A percentile compares a stretch with the other conserved stretches of the same genome.
Evolutionary conservation across 1,140 invertebrate genomes (phyloP).

Genomic region (Mizuhopecten yessoensis): DNA sequence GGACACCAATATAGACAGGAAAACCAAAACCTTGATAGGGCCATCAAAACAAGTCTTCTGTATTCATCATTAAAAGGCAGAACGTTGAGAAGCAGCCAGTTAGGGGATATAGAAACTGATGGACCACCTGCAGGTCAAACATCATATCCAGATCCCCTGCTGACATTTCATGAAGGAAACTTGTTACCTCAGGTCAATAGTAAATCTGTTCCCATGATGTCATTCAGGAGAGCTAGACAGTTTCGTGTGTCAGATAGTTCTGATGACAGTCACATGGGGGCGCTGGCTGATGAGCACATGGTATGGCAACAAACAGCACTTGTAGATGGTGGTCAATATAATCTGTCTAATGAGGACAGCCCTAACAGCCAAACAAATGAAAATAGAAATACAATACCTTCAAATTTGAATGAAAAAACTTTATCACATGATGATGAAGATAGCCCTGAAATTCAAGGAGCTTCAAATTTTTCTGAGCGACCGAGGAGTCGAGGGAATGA

Average conservation of each 20-base stretch:
- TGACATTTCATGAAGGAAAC: neutral
- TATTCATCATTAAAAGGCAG: no score
- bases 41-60: neutral
- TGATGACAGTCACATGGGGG: neutral
- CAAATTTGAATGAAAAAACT: slow-evolving; percentile 3
- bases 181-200: neutral
- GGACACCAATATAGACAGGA: neutral
- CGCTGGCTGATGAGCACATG: neutral
- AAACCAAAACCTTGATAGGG: neutral
- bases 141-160: neutral
- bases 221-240: neutral
- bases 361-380: neutral
- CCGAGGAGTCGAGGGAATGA: neutral
- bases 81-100: neutral
- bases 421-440: neutral
- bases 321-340: neutral
- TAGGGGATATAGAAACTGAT: neutral
- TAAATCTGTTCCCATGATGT: neutral
- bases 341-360: neutral
- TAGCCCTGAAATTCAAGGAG: neutral
- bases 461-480: neutral
- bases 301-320: neutral
- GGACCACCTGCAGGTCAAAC: neutral
- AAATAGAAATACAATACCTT: neutral
- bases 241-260: neutral